A percentile compares a stretch with the other conserved stretches of the same genome.
These are phyloP conservation scores for Agapornis canus DNA, from an alignment of 2,797 vertebrate genomes.

Conservation along the genomic window DNA sequence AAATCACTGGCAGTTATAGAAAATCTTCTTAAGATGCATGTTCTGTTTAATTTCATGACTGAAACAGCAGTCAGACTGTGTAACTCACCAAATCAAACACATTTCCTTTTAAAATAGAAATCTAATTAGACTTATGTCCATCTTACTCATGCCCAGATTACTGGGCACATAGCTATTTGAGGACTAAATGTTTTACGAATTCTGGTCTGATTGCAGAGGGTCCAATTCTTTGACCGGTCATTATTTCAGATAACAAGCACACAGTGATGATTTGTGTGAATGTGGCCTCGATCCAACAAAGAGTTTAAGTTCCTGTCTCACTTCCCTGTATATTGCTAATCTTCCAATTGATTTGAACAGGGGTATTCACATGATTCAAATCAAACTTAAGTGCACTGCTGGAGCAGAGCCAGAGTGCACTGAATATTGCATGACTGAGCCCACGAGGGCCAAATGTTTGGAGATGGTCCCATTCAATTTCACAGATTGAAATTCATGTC, in stretches of 20 bases:
- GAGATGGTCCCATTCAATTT: not conserved
- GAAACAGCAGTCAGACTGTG: not conserved
- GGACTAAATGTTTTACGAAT: not conserved
- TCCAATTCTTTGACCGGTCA: not conserved
- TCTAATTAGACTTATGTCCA: not conserved
- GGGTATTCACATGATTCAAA: slow-evolving; percentile 24
- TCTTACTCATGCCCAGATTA: not conserved
- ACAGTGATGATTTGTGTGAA: not conserved
- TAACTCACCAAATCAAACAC: not conserved
- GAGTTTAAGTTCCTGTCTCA: not conserved
- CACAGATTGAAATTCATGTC: not conserved
- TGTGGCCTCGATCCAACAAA: not conserved
- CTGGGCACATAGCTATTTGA: not conserved
- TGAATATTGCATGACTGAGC: not conserved
- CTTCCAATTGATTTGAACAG: not conserved
- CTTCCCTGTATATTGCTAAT: not conserved
- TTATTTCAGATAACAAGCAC: not conserved
- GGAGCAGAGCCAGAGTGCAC: slow-evolving; percentile 27
- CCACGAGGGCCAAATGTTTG: not conserved
- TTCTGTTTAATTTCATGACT: not conserved
- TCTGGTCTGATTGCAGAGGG: not conserved
- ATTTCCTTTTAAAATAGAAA: not conserved
- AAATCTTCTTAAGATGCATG: not conserved
- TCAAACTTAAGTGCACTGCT: slow-evolving; percentile 49
- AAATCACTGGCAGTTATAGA: not conserved